Conservation (phyloP, 2,888 invertebrate species). For the Diarsia brunnea region DNA sequence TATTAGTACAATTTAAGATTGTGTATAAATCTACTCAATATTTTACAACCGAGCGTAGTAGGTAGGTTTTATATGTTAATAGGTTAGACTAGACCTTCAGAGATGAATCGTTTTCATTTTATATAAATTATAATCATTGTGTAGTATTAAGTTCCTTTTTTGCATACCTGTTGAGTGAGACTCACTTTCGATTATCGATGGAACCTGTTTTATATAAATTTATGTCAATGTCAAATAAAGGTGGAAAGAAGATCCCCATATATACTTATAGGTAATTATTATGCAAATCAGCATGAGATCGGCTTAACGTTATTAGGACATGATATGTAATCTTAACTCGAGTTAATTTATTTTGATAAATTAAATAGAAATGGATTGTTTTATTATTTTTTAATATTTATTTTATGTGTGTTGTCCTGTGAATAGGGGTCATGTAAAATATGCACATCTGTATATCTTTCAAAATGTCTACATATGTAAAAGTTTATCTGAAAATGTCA, state of each 20-base stretch:
- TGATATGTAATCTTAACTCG: slow-evolving; percentile 6
- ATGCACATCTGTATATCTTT: slow-evolving; percentile 67
- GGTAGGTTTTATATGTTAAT: slow-evolving; percentile 39
- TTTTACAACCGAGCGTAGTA: slow-evolving; percentile 27
- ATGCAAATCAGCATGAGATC: slow-evolving; percentile 53
- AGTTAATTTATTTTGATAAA: slow-evolving; percentile 15
- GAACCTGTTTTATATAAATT: slow-evolving; percentile 82
- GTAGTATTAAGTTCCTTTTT: slow-evolving; percentile 68
- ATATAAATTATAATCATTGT: slow-evolving; percentile 51
- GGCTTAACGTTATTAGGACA: slow-evolving; percentile 44
- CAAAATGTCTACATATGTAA: slow-evolving; percentile 71
- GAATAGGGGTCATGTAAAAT: slow-evolving; percentile 42
- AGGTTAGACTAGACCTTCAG: slow-evolving; percentile 44
- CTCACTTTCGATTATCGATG: slow-evolving; percentile 80
- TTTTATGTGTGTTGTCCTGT: slow-evolving; percentile 18
- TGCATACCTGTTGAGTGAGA: slow-evolving; percentile 74
- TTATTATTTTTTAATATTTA: slow-evolving; percentile 2
- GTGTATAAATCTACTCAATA: slow-evolving; percentile 6
- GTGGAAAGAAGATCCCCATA: slow-evolving; percentile 77
- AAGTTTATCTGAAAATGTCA: slow-evolving; percentile 76
- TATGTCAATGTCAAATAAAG: slow-evolving; percentile 86
- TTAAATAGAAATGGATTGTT: not conserved
- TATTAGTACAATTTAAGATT: not conserved
- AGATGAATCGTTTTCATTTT: slow-evolving; percentile 50
- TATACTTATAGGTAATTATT: slow-evolving; percentile 48